Base-by-base conservation (phyloP, 2,113 vertebrate species). In the Equus quagga region DNA sequence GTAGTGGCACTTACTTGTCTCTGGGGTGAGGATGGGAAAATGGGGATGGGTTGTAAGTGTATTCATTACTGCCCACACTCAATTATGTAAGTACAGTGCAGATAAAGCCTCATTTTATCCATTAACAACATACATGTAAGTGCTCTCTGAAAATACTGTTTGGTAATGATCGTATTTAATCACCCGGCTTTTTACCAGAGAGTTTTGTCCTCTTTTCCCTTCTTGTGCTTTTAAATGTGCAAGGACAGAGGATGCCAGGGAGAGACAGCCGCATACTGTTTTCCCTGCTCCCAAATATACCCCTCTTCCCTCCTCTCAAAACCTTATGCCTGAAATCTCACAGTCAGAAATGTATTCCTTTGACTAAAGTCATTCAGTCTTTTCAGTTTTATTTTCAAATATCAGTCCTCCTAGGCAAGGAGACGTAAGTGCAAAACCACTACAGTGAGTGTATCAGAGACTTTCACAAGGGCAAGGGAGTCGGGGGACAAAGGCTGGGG, bases 91-190 rank as follows among this genome's bases (percentile, higher is more conserved):
- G 56, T 96, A 76, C 49, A 91, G 82, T 88, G 41, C 72, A 96
- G 93, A 97, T 93, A 94, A 91, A 95, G 80, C 51, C 87, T 94
- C 87, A 87, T 97, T 98, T 96, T 96, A 92, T 79, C 97, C 96
- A 97, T 96, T 98, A 97, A 89, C 85, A 97, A 44, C 96, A 95
- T 76, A 96, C 58, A 91, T 49, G 56, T 70, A 81, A 79, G 96
- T 95, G 89, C 82, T 96, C 36, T 96, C 80, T 95, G 82, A 95
- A 97, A 97, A 95, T 93, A 96, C 91, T 96, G 36, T 95, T 97
- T 97, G 89, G 95, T 95, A 89, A 94, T 98, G 92, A 96, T 90
- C 93, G 69, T 72, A 95, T 93, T 97, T 98, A 97, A 96, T 98
- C 92, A 98, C 60, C 36, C 13, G 83, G 94, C 82, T 93, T 98